Base-by-base conservation (phyloP, 2,888 invertebrate species). In the Iphiclides podalirius region DNA sequence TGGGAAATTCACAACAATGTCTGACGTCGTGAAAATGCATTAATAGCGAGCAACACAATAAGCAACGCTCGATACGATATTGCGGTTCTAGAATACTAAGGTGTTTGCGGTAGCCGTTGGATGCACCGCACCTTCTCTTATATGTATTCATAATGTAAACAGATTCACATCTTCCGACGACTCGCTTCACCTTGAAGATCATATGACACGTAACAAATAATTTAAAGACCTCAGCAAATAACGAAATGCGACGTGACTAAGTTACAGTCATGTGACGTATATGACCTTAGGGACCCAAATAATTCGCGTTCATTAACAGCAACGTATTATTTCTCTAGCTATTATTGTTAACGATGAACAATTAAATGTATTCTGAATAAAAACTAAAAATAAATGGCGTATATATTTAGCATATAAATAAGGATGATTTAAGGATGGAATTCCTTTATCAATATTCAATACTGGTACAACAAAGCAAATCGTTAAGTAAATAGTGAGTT, bases 1-100 rank as follows among this genome's bases (percentile, higher is more conserved):
- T 80, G 80, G 61, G 82, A 82, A 78, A 57, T 26, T 54, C 52
- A 69, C 75, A 11, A 31, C 31, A 31, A 31, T 79, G 78, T 79
- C 59, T 64, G 51, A 16, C 20, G 36, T 61, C 59, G 63, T 59
- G 60, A 71, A 70, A 70, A 71, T 65, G 61, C 60, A 69, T 61
- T 61, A 57, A 61, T 54, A 53, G 58, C 56, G 57, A 52, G 58
- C 49, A 52, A 56, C 67, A 70, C 69, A 71, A 69, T 58, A 55
- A 52, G 46, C 36, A 40, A 47, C 45, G 61, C 54, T 52, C 54
- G 62, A 60, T 63, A 61, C 64, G 58, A 63, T 61, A 53, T 37
- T 36, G 49, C 67, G 64, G 70, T 72, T 62, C 52, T 60, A 62
- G 66, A 59, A 50, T 42, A 53, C 38, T 44, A 53, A 41, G 23